Evolutionary conservation across 2,888 invertebrate genomes (phyloP), one percentile per base, ranked within the genome.

Genomic region (Sarcophaga variegata): DNA sequence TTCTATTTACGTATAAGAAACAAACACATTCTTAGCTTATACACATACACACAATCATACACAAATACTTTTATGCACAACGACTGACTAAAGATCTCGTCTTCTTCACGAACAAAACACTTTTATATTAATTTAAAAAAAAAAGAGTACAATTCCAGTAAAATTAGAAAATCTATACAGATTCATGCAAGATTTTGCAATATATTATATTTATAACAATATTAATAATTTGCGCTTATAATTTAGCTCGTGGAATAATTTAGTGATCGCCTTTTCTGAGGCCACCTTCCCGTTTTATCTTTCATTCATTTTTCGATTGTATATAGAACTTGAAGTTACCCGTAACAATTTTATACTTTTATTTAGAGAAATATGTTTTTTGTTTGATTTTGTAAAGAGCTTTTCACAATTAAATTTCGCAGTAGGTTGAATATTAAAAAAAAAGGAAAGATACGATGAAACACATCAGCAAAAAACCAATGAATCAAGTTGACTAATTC

Each of bases 401-500:
- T 74, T 83, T 64, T 67, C 67, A 76, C 79, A 85, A 84, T 85
- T 69, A 81, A 67, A 72, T 77, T 82, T 70, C 63, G 47, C 49
- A 59, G 63, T 11, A 54, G 17, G 54, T 47, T 47, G n/a, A 62
- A 72, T 67, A 84, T 82, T 75, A 87, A 81, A 87, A 85, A 88
- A 85, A 77, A 67, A 77, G 83, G 86, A 86, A 81, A 22, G 75
- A 86, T 86, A 79, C 86, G 64, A 62, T 75, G 69, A 88, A 85
- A 88, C 89, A 89, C 88, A 89, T 86, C 88, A 89, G 78, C 88
- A 88, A 81, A 83, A 83, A 83, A 78, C 54, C 54, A 54, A 20
- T 62, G 62, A 62, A 22, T 20, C 62, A 22, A n/a, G 62, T 62
- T 62, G 62, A 20, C 22, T 62, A 17, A 62, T n/a, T 11, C n/a